phyloP scores from a whole-genome alignment of 2,888 invertebrate genomes.

The Eilema griseolum region DNA sequence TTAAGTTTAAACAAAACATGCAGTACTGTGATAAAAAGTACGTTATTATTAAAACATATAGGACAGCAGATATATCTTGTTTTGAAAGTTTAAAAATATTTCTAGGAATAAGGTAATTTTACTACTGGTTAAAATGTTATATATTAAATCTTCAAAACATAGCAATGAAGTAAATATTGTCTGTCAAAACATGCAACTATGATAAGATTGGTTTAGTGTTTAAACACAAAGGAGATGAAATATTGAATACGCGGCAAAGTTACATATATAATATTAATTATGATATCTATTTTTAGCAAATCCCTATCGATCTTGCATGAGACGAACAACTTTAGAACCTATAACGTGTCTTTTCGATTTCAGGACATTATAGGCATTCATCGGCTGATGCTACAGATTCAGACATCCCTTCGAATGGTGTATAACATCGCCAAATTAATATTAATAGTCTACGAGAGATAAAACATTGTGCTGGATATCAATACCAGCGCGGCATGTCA shows the following conservation, averaged over 20 bases:
- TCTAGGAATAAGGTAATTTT: not conserved
- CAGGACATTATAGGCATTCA: not conserved
- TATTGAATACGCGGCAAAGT: constrained; percentile 27
- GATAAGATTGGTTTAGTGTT: not conserved
- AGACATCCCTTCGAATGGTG: not conserved
- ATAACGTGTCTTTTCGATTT: not conserved
- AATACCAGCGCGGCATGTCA: constrained; percentile 70
- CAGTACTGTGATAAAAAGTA: too few species aligned
- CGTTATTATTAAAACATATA: too few species aligned
- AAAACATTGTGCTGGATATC: constrained; percentile 59
- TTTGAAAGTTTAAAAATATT: too few species aligned
- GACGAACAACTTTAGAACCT: constrained; percentile 46
- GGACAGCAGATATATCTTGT: too few species aligned
- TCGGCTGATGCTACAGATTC: not conserved
- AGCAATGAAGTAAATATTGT: not conserved
- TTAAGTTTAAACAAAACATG: too few species aligned
- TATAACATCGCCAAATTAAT: constrained; percentile 44
- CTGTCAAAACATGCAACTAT: not conserved
- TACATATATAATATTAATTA: constrained; percentile 22
- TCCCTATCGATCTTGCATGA: constrained; percentile 31
- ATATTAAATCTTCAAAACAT: not conserved
- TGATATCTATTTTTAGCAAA: constrained; percentile 50
- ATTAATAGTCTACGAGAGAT: constrained; percentile 42
- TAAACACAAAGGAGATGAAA: not conserved
- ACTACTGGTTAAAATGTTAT: not conserved